Percentiles rank a stretch among this genome's conserved stretches.
phyloP scores from a whole-genome alignment of 1,140 invertebrate species.

The Rhynchophorus ferrugineus region DNA sequence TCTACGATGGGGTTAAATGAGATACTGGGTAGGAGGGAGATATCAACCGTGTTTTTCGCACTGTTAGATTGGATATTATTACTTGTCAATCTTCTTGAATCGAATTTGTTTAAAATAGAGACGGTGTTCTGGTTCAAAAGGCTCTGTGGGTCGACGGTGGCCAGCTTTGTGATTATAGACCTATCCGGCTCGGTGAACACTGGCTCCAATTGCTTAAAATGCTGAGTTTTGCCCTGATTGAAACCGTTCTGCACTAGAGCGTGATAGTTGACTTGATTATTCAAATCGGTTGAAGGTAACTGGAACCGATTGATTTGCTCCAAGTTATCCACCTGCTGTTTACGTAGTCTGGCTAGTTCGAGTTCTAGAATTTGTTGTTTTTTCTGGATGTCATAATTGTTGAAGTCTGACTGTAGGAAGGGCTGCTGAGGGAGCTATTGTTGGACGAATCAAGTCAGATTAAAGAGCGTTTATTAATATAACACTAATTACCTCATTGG shows the following conservation, averaged over 20 bases:
- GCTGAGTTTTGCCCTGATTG: conserved; percentile 10
- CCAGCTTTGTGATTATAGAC: conserved; percentile 12
- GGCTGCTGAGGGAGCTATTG: not conserved
- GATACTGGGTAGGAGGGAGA: conserved; percentile 47
- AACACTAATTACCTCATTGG: no score
- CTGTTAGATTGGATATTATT: conserved; percentile 1
- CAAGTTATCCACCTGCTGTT: not conserved
- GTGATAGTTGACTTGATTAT: not conserved
- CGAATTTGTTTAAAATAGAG: conserved; percentile 10
- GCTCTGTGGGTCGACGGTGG: conserved; percentile 8
- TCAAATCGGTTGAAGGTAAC: not conserved
- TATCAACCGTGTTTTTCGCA: conserved; percentile 1
- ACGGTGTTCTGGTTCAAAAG: not conserved
- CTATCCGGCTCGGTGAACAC: conserved; percentile 19
- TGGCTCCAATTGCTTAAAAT: conserved; percentile 19
- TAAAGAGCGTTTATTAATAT: no score
- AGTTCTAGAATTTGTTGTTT: conserved; percentile 62
- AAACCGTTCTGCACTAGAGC: not conserved
- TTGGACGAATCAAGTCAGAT: no score
- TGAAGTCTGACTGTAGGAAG: conserved; percentile 18
- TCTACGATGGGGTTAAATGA: conserved; percentile 33
- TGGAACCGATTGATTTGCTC: conserved; percentile 4
- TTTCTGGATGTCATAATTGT: conserved; percentile 55
- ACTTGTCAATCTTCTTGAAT: not conserved
- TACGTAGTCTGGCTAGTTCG: conserved; percentile 46